Percentiles rank a stretch among this genome's conserved stretches.
These are phyloP conservation scores for Harpegnathos saltator DNA, from an alignment of 1,140 invertebrate genomes.

Conservation along the genomic window DNA sequence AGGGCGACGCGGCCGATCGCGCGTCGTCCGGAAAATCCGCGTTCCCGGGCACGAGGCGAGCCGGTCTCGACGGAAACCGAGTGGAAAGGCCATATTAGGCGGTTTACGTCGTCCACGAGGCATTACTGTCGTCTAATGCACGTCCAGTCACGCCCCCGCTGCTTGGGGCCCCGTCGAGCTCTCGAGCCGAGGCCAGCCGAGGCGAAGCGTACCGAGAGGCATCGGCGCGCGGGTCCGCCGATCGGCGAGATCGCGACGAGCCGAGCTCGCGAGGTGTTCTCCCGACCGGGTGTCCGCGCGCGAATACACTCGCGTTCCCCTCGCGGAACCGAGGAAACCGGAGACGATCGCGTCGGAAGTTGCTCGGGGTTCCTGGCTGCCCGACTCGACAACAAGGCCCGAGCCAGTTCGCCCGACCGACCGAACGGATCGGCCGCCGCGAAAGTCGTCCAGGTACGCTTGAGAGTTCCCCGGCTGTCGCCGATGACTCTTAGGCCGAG, in stretches of 20 bases:
- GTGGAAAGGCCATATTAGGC: constrained; percentile 55
- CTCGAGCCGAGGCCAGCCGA: constrained; percentile 66
- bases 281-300: constrained; percentile 52
- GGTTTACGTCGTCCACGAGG: constrained; percentile 48
- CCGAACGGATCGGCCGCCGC: constrained; percentile 33
- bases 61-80: neutral
- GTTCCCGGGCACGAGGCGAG: neutral
- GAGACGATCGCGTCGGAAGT: neutral
- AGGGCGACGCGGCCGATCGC: neutral
- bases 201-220: constrained; percentile 73
- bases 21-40: neutral
- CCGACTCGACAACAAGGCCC: constrained; percentile 19
- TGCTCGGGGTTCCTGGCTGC: neutral
- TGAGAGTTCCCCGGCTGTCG: constrained; percentile 44
- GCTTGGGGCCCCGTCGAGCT: constrained; percentile 29
- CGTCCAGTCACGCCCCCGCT: constrained; percentile 78
- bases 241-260: constrained; percentile 73
- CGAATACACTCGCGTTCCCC: constrained; percentile 40
- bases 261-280: constrained; percentile 69
- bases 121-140: constrained; percentile 70
- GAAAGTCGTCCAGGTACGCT: constrained; percentile 54
- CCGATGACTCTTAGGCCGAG: neutral
- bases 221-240: constrained; percentile 31
- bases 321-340: constrained; percentile 20
- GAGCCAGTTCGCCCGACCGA: constrained; percentile 38